Evolutionary conservation across 2,888 invertebrate species (phyloP).

Genomic region (Acholoe squamosa): DNA sequence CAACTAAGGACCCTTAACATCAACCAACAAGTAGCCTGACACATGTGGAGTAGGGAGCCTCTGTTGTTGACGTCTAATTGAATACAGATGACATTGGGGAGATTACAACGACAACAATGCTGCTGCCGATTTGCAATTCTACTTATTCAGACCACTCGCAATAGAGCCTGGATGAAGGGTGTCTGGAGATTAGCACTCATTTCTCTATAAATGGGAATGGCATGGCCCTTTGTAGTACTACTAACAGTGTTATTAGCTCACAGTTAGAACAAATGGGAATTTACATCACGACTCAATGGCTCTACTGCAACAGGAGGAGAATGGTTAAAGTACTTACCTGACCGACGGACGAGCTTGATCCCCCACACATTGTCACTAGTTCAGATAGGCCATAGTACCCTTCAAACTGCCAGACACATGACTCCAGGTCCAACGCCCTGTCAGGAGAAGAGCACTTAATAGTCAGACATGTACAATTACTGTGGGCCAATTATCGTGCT

Average conservation of each 20-base stretch:
- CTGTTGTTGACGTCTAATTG: background rate
- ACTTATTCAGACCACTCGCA: background rate
- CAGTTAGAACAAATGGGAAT: too few relatives aligned
- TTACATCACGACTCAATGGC: too few relatives aligned
- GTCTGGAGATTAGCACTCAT: too few relatives aligned
- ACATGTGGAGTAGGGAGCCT: background rate
- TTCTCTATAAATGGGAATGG: too few relatives aligned
- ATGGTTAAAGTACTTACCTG: conserved; percentile 75
- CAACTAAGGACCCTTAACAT: background rate
- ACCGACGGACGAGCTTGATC: conserved; percentile 79
- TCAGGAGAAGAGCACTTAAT: background rate
- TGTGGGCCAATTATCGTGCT: too few relatives aligned
- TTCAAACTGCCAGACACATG: conserved; percentile 83
- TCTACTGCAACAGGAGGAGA: background rate
- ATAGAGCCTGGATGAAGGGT: background rate
- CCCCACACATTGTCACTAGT: conserved; percentile 81
- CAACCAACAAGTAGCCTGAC: background rate
- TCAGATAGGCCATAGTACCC: conserved; percentile 82
- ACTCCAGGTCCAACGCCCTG: conserved; percentile 81
- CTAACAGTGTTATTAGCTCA: too few relatives aligned
- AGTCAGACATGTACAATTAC: too few relatives aligned
- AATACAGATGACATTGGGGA: background rate
- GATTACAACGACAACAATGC: too few relatives aligned
- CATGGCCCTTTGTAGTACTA: too few relatives aligned
- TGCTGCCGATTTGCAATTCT: background rate